Percentiles rank a stretch among this genome's conserved stretches.
Evolutionary conservation across 1,140 invertebrate genomes (phyloP).

Genomic region (Drosophila ambigua): DNA sequence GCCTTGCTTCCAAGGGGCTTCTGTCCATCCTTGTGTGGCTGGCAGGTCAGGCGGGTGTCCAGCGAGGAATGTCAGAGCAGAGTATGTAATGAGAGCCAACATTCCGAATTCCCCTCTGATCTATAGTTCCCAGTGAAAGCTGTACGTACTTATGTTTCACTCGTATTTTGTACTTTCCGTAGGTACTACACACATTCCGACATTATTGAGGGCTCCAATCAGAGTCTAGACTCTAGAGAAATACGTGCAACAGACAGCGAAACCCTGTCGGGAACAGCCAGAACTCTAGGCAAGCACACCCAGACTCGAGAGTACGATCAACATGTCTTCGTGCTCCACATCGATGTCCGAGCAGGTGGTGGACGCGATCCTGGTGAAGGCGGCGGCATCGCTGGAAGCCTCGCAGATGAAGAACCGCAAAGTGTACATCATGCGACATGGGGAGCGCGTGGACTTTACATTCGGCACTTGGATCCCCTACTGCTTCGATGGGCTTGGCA

Average conservation of each 20-base stretch:
- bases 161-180: neutral
- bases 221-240: constrained; percentile 65
- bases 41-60: too few relatives aligned
- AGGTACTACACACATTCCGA: constrained; percentile 59
- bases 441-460: constrained; percentile 94
- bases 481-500: constrained; percentile 92
- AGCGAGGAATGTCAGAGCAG: too few relatives aligned
- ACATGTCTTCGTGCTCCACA: constrained; percentile 62
- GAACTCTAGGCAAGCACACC: constrained; percentile 26
- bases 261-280: constrained; percentile 69
- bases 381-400: constrained; percentile 38
- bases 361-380: constrained; percentile 75
- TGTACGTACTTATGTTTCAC: neutral
- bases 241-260: constrained; percentile 70
- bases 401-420: constrained; percentile 83
- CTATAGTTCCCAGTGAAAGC: constrained; percentile 40
- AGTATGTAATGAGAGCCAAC: too few relatives aligned
- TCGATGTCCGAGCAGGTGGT: constrained; percentile 51
- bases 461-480: constrained; percentile 94
- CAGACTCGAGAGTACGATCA: neutral
- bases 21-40: too few relatives aligned
- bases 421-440: constrained; percentile 88
- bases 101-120: too few relatives aligned
- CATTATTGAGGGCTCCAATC: constrained; percentile 76
- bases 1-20: too few relatives aligned